Base-by-base conservation (phyloP, 2,797 vertebrate species). In the Hypotaenidia philippensis region DNA sequence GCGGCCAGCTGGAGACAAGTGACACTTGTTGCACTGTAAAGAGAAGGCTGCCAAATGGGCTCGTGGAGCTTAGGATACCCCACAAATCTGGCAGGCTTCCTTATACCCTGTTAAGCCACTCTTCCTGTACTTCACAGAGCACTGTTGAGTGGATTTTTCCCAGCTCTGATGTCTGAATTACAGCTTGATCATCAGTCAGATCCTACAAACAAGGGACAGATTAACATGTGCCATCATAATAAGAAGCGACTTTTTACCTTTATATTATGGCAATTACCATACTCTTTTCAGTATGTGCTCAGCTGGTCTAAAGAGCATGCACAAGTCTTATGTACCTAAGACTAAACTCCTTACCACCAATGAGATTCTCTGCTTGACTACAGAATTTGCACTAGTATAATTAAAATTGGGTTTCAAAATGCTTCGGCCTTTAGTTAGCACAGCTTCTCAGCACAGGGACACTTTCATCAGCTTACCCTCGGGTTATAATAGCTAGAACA, bases 11-110 rank as follows among this genome's bases (percentile, higher is more conserved):
- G 25, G 1, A 41, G 83, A 36, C 0, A 1, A 1, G 60, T 32
- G 74, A 88, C 87, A 82, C 83, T 83, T 93, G 79, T 89, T 91
- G 85, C 57, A 19, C 59, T 45, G 17, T 10, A 66, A 65, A 76
- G 23, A 75, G 53, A 74, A 63, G 49, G 31, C 6, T 79, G 60
- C 36, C 66, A 87, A 78, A 86, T 0, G 1, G 83, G 22, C 60
- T 53, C 52, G 74, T 31, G 16, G n/a, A 64, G 47, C 12, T 91
- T 41, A 65, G 57, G 72, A 66, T n/a, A 65, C 6, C 7, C 2
- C 3, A 2, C 57, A 88, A 85, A 83, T 64, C 60, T 44, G 65
- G 55, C 85, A 77, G 59, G 19, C 20, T 83, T 83, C 66, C 80
- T 76, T 41, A 36, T 60, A 70, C 15, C 29, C 40, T 76, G 5